A percentile compares a stretch with the other conserved stretches of the same genome.
Conservation (phyloP, 64 coral and sea anemone genomes). For the Stylophora pistillata region DNA sequence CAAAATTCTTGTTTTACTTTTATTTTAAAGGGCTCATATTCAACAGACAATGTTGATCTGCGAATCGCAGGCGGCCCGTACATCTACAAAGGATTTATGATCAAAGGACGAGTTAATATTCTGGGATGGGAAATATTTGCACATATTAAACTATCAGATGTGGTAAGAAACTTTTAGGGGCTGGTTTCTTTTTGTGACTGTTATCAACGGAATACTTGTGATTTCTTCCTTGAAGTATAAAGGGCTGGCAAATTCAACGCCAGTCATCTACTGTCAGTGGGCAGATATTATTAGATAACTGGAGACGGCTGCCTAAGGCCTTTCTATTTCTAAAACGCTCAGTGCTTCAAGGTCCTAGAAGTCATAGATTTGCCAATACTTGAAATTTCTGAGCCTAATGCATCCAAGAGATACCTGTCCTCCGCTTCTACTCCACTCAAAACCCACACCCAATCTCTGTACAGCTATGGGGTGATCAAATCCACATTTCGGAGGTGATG, state of each 20-base stretch:
- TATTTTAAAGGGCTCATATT: slow-evolving; percentile 67
- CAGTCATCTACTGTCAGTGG: too few relatives aligned
- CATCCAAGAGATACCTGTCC: too few relatives aligned
- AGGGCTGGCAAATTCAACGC: background rate
- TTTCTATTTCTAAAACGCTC: background rate
- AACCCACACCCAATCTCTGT: too few relatives aligned
- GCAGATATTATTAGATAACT: too few relatives aligned
- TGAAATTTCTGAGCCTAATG: too few relatives aligned
- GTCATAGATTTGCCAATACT: too few relatives aligned
- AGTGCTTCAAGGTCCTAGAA: too few relatives aligned
- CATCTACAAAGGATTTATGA: slow-evolving; percentile 73
- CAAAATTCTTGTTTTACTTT: background rate
- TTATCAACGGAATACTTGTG: background rate
- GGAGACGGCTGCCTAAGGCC: too few relatives aligned
- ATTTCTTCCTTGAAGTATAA: background rate
- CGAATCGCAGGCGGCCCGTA: slow-evolving; percentile 81
- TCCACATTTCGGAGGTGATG: too few relatives aligned
- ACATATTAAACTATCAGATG: slow-evolving; percentile 66
- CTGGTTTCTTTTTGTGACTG: background rate
- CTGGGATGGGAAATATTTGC: slow-evolving; percentile 90
- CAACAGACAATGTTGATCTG: slow-evolving; percentile 80
- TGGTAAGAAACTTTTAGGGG: slow-evolving; percentile 44
- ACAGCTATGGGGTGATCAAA: too few relatives aligned
- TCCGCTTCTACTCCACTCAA: too few relatives aligned
- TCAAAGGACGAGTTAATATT: slow-evolving; percentile 93